Evolutionary conservation across 1,140 invertebrate genomes (phyloP).

Genomic region (Psix sp.): DNA sequence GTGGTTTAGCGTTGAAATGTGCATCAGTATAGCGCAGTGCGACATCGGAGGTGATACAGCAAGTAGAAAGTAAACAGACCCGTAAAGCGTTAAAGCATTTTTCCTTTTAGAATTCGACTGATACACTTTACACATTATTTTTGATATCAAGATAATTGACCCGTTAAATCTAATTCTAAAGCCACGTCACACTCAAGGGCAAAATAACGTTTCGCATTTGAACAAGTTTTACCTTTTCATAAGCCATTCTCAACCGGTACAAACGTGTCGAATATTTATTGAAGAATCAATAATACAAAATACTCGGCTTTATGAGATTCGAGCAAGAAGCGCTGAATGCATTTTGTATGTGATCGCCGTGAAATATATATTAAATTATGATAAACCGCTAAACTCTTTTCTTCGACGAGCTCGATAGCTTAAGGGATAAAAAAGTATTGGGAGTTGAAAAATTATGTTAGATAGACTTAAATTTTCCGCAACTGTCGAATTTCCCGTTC

Average conservation of each 20-base stretch:
- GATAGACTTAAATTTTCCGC: background rate
- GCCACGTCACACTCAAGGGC: background rate
- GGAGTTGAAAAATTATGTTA: constrained; percentile 17
- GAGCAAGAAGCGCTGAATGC: constrained; percentile 11
- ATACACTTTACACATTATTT: constrained; percentile 17
- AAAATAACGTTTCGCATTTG: constrained; percentile 12
- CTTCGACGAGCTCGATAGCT: constrained; percentile 6
- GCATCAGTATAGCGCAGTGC: constrained; percentile 6
- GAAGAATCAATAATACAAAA: constrained; percentile 43
- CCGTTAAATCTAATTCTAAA: background rate
- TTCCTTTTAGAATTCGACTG: background rate
- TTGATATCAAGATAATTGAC: constrained; percentile 14
- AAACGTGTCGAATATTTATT: constrained; percentile 45
- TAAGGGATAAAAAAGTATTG: constrained; percentile 14
- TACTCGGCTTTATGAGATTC: constrained; percentile 25
- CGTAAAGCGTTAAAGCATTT: constrained; percentile 22
- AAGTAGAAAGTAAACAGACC: constrained; percentile 22
- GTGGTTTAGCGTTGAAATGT: constrained; percentile 5
- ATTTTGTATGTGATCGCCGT: constrained; percentile 29
- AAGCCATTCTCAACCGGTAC: background rate
- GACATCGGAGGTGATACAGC: constrained; percentile 12
- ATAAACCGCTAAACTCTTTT: constrained; percentile 41
- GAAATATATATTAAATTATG: constrained; percentile 45
- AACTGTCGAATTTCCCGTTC: background rate
- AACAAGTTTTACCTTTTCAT: background rate